A percentile compares a stretch with the other conserved stretches of the same genome.
Conservation (phyloP, 2,888 invertebrate genomes). For the Embidobia sp. region DNA sequence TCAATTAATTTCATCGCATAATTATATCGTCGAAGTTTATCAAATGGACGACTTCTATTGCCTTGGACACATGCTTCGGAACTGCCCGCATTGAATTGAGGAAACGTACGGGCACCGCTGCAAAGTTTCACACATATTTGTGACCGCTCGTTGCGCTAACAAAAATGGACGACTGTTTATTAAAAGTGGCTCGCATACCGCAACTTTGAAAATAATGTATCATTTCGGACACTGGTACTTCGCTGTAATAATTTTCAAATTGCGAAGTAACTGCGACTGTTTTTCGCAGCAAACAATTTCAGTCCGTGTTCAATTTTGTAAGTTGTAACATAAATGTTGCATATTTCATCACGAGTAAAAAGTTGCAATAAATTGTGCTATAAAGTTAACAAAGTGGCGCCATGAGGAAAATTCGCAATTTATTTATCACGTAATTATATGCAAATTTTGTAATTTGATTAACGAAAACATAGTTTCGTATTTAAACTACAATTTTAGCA, state of each 20-base stretch:
- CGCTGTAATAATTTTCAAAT: constrained; percentile 20
- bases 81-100: constrained; percentile 1
- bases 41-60: constrained; percentile 15
- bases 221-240: background rate
- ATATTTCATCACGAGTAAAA: constrained; percentile 1
- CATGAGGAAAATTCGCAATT: too few relatives aligned
- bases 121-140: constrained; percentile 28
- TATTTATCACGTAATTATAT: too few relatives aligned
- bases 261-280: background rate
- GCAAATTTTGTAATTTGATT: too few relatives aligned
- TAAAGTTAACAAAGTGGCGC: too few relatives aligned
- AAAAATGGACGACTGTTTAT: constrained; percentile 19
- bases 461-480: too few relatives aligned
- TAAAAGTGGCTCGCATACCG: constrained; percentile 9
- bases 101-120: background rate
- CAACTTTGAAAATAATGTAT: constrained; percentile 20
- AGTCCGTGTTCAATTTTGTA: background rate
- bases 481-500: too few relatives aligned
- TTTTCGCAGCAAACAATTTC: background rate
- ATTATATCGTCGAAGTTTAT: constrained; percentile 40
- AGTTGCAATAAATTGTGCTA: too few relatives aligned
- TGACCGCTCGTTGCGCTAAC: constrained; percentile 3
- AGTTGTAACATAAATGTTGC: background rate
- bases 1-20: constrained; percentile 31
- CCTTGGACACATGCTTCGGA: constrained; percentile 5